Base-by-base conservation (phyloP, 2,797 vertebrate genomes). In the Anableps anableps region DNA sequence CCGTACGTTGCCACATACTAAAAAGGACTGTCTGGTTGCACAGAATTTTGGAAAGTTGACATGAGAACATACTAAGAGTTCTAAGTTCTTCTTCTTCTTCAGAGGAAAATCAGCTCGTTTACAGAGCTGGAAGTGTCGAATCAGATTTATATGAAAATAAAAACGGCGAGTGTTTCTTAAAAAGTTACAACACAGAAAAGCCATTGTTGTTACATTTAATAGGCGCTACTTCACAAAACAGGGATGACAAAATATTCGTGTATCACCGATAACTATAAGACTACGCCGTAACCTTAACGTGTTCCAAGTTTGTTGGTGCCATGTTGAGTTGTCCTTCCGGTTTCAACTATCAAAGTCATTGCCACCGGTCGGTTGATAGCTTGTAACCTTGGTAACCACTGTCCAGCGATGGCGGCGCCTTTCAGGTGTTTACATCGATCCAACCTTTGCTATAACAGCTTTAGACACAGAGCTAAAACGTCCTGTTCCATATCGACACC, bases 261-360 rank as follows among this genome's bases (percentile, higher is more conserved):
- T 7, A 9, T 31, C 38, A 60, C 5, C 38, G 48, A 43, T 16
- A 68, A 66, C 16, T 26, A 17, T 5, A 4, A 6, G 47, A 73
- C 4, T 51, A 71, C 17, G 36, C 2, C 2, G 64, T 26, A 38
- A 60, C 45, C 31, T 10, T 6, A 23, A 41, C 2, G 21, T 36
- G 2, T 75, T 23, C 26, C 17, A 11, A 23, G 31, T n/a, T 38
- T 29, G 11, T 43, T 13, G 16, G 23, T 6, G 11, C 43, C 53
- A 31, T 34, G 1, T 17, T 48, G n/a, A 53, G 31, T 14, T 13
- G 13, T 36, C 26, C 17, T 47, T 13, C 31, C 77, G 60, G 66
- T 8, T 38, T 66, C 71, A 17, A 29, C 55, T 31, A 64, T 86
- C 90, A 87, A 85, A 87, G 90, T 89, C 89, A 88, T 5, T 4